phyloP scores from a whole-genome alignment of 1,140 invertebrate genomes.

The Rhopalosiphum maidis region DNA sequence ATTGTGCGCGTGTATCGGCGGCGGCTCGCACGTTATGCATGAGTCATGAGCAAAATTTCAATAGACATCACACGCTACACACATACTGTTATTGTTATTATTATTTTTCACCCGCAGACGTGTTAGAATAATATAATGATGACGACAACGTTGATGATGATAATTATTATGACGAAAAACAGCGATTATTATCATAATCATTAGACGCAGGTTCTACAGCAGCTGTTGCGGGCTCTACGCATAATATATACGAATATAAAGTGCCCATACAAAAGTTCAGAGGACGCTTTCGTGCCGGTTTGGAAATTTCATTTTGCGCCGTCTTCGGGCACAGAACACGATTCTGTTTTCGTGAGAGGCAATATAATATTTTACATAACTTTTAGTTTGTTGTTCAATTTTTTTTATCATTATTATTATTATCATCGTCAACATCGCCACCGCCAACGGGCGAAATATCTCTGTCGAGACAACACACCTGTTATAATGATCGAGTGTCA shows the following conservation, averaged over 20 bases:
- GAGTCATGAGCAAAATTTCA: slow-evolving; percentile 47
- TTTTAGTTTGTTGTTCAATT: neutral
- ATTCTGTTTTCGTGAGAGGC: too few relatives aligned
- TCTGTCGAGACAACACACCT: neutral
- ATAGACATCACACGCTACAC: neutral
- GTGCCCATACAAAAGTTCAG: neutral
- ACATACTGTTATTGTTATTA: neutral
- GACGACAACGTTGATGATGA: neutral
- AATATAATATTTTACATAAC: neutral
- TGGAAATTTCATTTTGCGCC: neutral
- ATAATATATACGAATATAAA: neutral
- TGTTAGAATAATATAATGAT: slow-evolving; percentile 1
- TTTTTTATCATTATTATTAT: neutral
- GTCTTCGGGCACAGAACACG: too few relatives aligned
- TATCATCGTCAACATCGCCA: neutral
- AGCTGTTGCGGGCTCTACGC: neutral
- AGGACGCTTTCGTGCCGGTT: neutral
- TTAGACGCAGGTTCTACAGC: neutral
- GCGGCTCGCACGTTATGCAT: slow-evolving; percentile 27
- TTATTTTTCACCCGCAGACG: neutral
- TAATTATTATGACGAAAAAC: neutral
- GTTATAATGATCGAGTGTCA: neutral
- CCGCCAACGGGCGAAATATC: neutral
- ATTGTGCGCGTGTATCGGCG: slow-evolving; percentile 29
- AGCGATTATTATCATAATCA: neutral